Conservation (phyloP, 2,888 invertebrate species). For the Meteorus cinctellus region DNA sequence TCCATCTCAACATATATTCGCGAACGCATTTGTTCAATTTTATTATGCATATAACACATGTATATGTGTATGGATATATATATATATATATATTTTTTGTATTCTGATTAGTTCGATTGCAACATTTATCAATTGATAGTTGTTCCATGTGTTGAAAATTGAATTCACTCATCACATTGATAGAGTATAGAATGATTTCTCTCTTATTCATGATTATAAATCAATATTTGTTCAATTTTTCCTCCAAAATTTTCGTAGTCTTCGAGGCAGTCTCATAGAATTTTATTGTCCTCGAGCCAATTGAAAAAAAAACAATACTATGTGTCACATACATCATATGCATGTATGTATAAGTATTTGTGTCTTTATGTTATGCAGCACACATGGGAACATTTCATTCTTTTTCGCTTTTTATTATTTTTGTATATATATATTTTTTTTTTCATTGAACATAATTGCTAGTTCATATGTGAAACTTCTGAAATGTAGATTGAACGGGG, state of each 20-base stretch:
- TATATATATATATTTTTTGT: neutral
- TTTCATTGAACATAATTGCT: neutral
- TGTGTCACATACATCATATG: neutral
- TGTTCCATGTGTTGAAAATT: neutral
- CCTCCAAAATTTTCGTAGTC: slow-evolving; percentile 21
- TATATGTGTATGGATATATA: neutral
- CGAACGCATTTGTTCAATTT: slow-evolving; percentile 8
- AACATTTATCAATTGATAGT: neutral
- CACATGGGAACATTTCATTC: slow-evolving; percentile 11
- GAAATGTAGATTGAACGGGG: slow-evolving; percentile 33
- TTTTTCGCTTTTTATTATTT: neutral
- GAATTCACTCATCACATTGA: neutral
- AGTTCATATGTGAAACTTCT: neutral
- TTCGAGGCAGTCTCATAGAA: slow-evolving; percentile 43
- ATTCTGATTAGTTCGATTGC: neutral
- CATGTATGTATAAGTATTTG: neutral
- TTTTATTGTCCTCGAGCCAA: slow-evolving; percentile 39
- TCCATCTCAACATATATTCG: neutral
- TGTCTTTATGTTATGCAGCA: slow-evolving; percentile 13
- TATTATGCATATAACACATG: neutral
- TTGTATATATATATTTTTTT: slow-evolving; percentile 5
- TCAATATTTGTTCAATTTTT: slow-evolving; percentile 9
- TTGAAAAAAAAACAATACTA: neutral
- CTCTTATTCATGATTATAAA: neutral
- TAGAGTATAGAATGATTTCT: neutral